Evolutionary conservation across 2,888 invertebrate species (phyloP), one percentile per base, ranked within the genome.

Genomic region (Epinotia demarniana): DNA sequence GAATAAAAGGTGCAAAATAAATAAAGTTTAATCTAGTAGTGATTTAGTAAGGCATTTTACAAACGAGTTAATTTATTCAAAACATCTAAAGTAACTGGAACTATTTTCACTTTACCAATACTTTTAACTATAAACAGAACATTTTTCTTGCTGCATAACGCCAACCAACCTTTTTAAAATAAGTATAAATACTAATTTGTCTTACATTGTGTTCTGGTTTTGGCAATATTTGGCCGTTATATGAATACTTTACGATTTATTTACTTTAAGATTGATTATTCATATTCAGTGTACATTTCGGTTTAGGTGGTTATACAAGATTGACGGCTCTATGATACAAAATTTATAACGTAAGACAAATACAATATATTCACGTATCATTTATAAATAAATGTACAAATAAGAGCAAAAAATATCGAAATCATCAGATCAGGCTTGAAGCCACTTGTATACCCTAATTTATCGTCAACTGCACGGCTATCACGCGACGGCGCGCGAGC

Each of bases 1-100:
- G 33, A 46, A 23, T n/a, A 19, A 71, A 46, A 23, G 12, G 49
- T 53, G 71, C 49, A 62, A 62, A 57, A 62, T 62, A 71, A 71
- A 71, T 62, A 71, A 70, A 70, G 13, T 13, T 62, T 62, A 71
- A 53, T 18, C 18, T 57, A 67, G 16, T 60, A n/a, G 33, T n/a
- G 61, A 23, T 69, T 60, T 13, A 69, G n/a, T 18, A 2, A 6
- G 27, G 60, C 23, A 1, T 27, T 27, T 11, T 39, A 33, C 61
- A 18, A 39, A 39, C 27, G 13, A 33, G 9, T 61, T 18, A 49
- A 46, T 23, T 49, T 16, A 43, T 61, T n/a, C 8, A 23, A 63
- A 63, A 63, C 6, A 46, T n/a, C 16, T 61, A 61, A 27, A 60
- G 11, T 33, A 60, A n/a, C 6, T n/a, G 16, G 6, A n/a, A n/a